Base-by-base conservation (phyloP, 2,797 vertebrate genomes). In the Lepilemur ruficaudatus region DNA sequence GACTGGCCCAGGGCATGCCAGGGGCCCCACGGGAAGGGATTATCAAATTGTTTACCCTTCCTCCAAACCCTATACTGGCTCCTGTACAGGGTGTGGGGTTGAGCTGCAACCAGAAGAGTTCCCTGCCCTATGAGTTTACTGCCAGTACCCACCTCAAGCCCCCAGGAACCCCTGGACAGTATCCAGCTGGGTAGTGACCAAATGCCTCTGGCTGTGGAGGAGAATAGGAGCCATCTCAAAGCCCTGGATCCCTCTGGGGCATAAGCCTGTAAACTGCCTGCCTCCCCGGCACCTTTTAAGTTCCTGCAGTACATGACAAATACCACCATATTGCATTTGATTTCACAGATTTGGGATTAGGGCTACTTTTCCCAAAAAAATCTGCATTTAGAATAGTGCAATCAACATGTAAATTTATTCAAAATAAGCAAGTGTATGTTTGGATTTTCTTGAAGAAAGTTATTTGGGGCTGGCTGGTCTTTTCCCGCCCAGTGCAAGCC, bases 351-450 rank as follows among this genome's bases (percentile, higher is more conserved):
- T 93, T 50, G 43, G 46, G 94, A 38, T 83, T 55, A 76, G 81
- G n/a, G 28, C 12, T 87, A 89, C 59, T 84, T 80, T 78, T 35
- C 20, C 6, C 9, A 76, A 50, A 52, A 80, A 80, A 67, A 6
- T 3, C 67, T 86, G 65, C 69, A 76, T 93, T 87, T 92, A 76
- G 83, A 87, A 55, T 75, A 86, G n/a, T 86, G 22, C 5, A 18
- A 88, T 75, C 70, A 46, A 48, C 82, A 91, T 94, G 86, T 78
- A 93, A 95, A 93, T 95, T 82, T 89, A 96, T 95, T 96, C 79
- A 94, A 94, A 96, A 73, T 69, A 46, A 65, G 22, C 46, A 91
- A 94, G 63, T 61, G 7, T 55, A 3, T 79, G 48, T 89, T 81
- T 92, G 69, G 73, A 86, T 94, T 95, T 87, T 87, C 83, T 89